Base-by-base conservation (phyloP, 1,140 invertebrate genomes). In the Delia radicum region DNA sequence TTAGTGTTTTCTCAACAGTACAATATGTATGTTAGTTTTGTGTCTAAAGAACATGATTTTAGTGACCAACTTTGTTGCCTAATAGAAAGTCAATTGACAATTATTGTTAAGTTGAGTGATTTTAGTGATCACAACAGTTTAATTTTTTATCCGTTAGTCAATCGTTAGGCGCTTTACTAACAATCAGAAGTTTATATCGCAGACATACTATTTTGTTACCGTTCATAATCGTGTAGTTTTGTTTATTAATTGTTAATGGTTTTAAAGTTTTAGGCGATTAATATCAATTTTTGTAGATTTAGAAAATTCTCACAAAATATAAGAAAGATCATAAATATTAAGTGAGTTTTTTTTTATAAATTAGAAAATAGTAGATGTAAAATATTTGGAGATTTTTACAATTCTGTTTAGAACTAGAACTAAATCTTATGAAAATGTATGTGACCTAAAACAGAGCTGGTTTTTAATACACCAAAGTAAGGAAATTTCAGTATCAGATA, bases 1-100 rank as follows among this genome's bases (percentile, higher is more conserved):
- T 42, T 42, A 1, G 37, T 37, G 37, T 42, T 42, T 42, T 42
- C 37, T 42, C 37, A 42, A 42, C 37, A 42, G n/a, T 42, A 42
- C n/a, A 5, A n/a, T 10, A 42, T 15, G 37, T 15, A 3, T 42
- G 37, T n/a, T n/a, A n/a, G 37, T 42, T 42, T 42, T 8, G 4
- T 55, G 48, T 55, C 48, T 55, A 18, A 5, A 55, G 48, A 21
- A 69, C 65, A 67, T 67, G 63, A 18, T 67, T 15, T 67, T 67
- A 31, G n/a, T 67, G 63, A 31, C 63, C 63, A 67, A 67, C 63
- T 33, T 69, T 69, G 15, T 33, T 69, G 65, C 55, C 48, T 73
- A 73, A 74, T 84, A 79, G 82, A 82, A 84, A 84, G 82, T 84
- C 82, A 84, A 84, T 84, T 84, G 82, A 84, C 81, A 84, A 82